phyloP scores from a whole-genome alignment of 1,140 invertebrate genomes.

The Nylanderia fulva region DNA sequence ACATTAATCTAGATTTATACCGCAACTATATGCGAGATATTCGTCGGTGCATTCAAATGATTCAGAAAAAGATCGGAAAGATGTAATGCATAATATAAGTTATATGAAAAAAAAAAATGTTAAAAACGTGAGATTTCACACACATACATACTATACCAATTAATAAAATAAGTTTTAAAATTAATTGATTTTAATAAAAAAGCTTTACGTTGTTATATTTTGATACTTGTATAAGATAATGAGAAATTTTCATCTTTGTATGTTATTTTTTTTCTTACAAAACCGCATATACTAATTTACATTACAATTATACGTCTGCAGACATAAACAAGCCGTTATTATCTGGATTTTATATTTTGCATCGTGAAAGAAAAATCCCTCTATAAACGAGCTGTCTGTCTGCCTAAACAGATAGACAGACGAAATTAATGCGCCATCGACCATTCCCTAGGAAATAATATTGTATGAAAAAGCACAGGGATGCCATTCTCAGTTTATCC shows the following conservation, averaged over 20 bases:
- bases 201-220: not conserved
- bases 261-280: not conserved
- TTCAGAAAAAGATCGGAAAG: too few species aligned
- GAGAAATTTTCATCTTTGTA: too few species aligned
- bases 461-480: slow-evolving; percentile 41
- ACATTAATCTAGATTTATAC: not conserved
- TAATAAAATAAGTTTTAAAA: not conserved
- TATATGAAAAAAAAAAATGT: not conserved
- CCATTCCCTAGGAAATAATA: slow-evolving; percentile 20
- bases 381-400: slow-evolving; percentile 25
- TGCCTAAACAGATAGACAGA: slow-evolving; percentile 7
- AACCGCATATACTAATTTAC: not conserved
- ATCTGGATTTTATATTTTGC: slow-evolving; percentile 21
- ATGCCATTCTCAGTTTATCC: not conserved
- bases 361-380: slow-evolving; percentile 39
- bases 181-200: not conserved
- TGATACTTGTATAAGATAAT: not conserved
- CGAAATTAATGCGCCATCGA: slow-evolving; percentile 52
- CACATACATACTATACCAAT: not conserved
- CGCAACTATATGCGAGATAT: not conserved
- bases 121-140: not conserved
- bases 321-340: not conserved
- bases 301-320: slow-evolving; percentile 14
- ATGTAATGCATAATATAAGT: not conserved
- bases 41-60: not conserved